Base-by-base conservation (phyloP, 2,113 vertebrate genomes). In the Chrysochloris asiatica region DNA sequence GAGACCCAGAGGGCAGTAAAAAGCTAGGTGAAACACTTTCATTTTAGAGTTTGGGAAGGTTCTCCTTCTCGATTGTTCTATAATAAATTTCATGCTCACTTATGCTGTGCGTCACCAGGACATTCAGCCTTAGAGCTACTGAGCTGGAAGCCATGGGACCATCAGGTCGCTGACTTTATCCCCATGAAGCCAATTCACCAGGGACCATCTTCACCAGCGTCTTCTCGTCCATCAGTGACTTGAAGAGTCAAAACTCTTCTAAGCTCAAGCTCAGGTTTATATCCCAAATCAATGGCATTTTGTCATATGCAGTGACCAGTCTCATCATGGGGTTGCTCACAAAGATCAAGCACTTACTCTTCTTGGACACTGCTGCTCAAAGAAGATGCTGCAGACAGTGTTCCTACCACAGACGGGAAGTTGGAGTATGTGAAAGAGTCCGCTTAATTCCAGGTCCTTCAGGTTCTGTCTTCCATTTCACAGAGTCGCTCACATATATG, bases 1-100 rank as follows among this genome's bases (percentile, higher is more conserved):
- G 6, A 95, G 30, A 47, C 79, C 24, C 10, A 91, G 19, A 65
- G 6, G 43, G 17, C 93, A 88, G 4, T 94, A 75, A 33, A 93
- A 88, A 11, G 13, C 2, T 9, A 86, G 36, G 54, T 1, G 22
- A 72, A 8, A 36, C 41, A 82, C 67, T 13, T 78, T 75, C 3
- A 90, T 41, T 17, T 92, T n/a, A 89, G 48, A 16, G 28, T 28
- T 87, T 26, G 11, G 33, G 10, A 24, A 95, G 93, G 6, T n/a
- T 4, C 52, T 5, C 78, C 47, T 33, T 61, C 59, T 76, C 28
- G 8, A 52, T 10, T 43, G 12, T 13, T 52, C 19, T 48, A 69
- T 48, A 90, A 45, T 45, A 94, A 90, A 96, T 95, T 36, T 2
- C 21, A 93, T 7, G 0, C 8, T 33, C 47, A 36, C 48, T 90